These are phyloP conservation scores for Tetraodon nigroviridis DNA, from an alignment of 2,113 vertebrate genomes.

Conservation along the genomic window DNA sequence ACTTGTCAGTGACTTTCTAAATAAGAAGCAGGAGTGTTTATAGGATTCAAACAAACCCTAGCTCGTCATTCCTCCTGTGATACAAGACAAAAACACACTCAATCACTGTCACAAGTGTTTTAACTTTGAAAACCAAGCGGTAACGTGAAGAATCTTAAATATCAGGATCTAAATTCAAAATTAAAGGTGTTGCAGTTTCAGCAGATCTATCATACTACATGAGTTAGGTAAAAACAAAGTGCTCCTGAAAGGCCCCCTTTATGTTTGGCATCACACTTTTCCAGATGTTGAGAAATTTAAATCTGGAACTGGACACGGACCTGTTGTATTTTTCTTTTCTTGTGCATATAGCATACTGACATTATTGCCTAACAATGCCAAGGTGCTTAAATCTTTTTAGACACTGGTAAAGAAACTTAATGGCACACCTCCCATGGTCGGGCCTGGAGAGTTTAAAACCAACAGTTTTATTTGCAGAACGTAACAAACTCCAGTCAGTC, in stretches of 20 bases:
- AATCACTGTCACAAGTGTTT: conserved; percentile 4
- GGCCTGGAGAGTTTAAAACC: conserved; percentile 31
- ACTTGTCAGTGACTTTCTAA: conserved; percentile 16
- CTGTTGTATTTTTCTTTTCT: conserved; percentile 1
- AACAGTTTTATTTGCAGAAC: conserved; percentile 23
- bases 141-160: too few relatives aligned
- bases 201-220: neutral
- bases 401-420: conserved; percentile 25
- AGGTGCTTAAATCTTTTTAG: conserved; percentile 38
- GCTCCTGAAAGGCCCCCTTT: neutral
- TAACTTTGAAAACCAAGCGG: neutral
- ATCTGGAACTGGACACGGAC: neutral
- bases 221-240: neutral
- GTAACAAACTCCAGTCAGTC: conserved; percentile 31
- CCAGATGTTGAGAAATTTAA: too few relatives aligned
- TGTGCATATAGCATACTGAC: conserved; percentile 6
- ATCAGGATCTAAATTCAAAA: too few relatives aligned
- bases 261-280: neutral
- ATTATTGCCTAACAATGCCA: conserved; percentile 39
- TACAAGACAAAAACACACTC: neutral
- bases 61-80: neutral
- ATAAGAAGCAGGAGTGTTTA: conserved; percentile 8
- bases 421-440: conserved; percentile 15
- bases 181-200: neutral
- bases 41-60: neutral